phyloP scores from a whole-genome alignment of 2,797 vertebrate genomes.

The Sylvia borin region DNA sequence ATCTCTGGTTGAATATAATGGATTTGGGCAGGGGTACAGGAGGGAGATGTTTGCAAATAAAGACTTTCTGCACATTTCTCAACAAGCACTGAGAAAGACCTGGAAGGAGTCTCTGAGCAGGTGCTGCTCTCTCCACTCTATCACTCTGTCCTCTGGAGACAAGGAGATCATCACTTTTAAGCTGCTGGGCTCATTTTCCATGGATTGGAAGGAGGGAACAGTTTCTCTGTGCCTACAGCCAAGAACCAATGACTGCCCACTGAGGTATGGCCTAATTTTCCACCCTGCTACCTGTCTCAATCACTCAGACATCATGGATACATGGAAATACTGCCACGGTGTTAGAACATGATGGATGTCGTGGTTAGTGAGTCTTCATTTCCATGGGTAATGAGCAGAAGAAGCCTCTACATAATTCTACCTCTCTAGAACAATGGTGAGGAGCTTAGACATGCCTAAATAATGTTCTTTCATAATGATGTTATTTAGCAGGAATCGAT shows the following conservation, averaged over 20 bases:
- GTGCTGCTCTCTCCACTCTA: not conserved
- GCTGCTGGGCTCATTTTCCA: not conserved
- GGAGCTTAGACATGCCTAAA: not conserved
- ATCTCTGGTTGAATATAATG: not conserved
- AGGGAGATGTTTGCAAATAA: not conserved
- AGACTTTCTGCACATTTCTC: not conserved
- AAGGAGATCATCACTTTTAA: not conserved
- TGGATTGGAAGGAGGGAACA: not conserved
- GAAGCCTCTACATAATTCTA: not conserved
- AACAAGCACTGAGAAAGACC: not conserved
- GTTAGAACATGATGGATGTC: not conserved
- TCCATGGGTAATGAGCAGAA: not conserved
- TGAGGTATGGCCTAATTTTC: slow-evolving; percentile 5
- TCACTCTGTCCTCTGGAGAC: not conserved
- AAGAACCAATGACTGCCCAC: not conserved
- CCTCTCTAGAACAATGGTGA: not conserved
- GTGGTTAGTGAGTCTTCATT: not conserved
- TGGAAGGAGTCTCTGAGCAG: not conserved
- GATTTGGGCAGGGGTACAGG: no score
- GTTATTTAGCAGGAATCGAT: slow-evolving; percentile 33
- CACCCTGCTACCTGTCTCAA: not conserved
- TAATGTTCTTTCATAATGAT: slow-evolving; percentile 1
- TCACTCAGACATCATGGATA: not conserved
- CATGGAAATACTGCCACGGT: not conserved
- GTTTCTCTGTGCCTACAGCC: not conserved